A percentile compares a stretch with the other conserved stretches of the same genome.
Conservation (phyloP, 2,113 vertebrate species). For the Nestor notabilis region DNA sequence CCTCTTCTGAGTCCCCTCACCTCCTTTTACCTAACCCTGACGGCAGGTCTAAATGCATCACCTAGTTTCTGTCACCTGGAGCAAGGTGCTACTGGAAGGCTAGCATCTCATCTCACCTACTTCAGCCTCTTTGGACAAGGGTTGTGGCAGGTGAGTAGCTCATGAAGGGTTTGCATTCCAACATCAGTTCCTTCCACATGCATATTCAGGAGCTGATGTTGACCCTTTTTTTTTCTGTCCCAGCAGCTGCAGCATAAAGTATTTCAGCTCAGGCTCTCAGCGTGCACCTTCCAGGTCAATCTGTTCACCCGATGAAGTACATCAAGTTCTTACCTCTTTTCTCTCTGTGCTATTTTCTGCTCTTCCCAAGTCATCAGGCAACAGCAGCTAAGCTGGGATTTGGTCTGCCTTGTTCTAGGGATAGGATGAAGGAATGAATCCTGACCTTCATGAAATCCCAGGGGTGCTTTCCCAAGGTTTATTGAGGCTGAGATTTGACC, state of each 20-base stretch:
- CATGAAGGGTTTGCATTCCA: background rate
- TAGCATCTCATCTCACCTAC: background rate
- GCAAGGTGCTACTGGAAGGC: background rate
- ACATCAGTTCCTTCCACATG: background rate
- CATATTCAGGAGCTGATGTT: background rate
- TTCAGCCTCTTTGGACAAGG: background rate
- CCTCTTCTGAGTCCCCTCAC: background rate
- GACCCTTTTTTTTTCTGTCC: background rate
- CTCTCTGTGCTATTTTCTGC: background rate
- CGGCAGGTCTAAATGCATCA: background rate
- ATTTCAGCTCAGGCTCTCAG: background rate
- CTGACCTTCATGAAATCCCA: background rate
- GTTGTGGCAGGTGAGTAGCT: background rate
- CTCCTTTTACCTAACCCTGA: background rate
- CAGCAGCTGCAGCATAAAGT: background rate
- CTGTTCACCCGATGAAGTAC: background rate
- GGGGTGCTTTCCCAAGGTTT: background rate
- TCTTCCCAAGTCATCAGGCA: background rate
- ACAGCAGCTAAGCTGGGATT: background rate
- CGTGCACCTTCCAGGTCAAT: background rate
- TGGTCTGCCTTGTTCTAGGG: background rate
- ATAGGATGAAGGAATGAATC: background rate
- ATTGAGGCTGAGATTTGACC: background rate
- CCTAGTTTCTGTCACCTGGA: background rate
- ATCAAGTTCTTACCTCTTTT: background rate